phyloP scores from a whole-genome alignment of 2,797 vertebrate genomes.

The Acestrorhynchus altus region DNA sequence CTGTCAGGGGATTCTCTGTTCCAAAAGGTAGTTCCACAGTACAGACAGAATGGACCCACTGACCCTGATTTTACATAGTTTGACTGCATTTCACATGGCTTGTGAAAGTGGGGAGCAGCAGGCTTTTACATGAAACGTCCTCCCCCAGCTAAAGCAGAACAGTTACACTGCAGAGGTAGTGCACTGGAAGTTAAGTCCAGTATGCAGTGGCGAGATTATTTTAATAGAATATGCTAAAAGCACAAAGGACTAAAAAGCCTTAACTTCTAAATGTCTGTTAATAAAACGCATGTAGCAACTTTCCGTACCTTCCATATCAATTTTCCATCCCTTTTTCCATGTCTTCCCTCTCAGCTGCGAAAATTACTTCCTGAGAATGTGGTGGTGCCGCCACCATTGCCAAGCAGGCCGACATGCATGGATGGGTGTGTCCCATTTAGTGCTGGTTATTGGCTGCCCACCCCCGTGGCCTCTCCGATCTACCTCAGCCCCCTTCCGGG shows the following conservation, averaged over 20 bases:
- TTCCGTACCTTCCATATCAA: too few relatives aligned
- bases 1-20: not conserved
- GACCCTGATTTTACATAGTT: not conserved
- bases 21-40: not conserved
- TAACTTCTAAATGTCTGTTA: too few relatives aligned
- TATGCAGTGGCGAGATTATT: too few relatives aligned
- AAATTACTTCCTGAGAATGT: conserved; percentile 68
- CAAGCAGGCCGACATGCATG: conserved; percentile 76
- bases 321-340: too few relatives aligned
- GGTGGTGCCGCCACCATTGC: conserved; percentile 63
- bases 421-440: conserved; percentile 72
- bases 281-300: too few relatives aligned
- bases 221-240: too few relatives aligned
- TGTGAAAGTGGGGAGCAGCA: not conserved
- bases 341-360: conserved; percentile 60
- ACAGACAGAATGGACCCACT: not conserved
- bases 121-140: not conserved
- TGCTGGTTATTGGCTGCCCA: conserved; percentile 68
- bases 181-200: too few relatives aligned
- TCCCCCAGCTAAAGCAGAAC: not conserved
- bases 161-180: not conserved
- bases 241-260: too few relatives aligned
- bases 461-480: conserved; percentile 60
- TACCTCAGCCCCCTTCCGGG: conserved; percentile 72
- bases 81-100: not conserved